phyloP scores from a whole-genome alignment of 2,888 invertebrate genomes.

The Tholera decimalis region DNA sequence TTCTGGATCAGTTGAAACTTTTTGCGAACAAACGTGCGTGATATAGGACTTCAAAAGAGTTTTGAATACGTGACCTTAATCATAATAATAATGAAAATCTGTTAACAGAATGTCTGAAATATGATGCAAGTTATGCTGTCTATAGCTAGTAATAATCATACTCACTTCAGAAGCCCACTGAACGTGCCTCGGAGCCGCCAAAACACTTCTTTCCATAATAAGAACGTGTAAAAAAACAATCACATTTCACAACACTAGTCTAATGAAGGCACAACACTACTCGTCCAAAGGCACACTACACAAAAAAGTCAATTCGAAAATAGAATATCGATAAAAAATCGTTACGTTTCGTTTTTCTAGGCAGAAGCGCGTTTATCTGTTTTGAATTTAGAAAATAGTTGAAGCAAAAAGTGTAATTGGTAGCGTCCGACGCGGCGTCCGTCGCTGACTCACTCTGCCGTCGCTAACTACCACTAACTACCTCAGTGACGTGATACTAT shows the following conservation, averaged over 20 bases:
- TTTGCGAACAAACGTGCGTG: background rate
- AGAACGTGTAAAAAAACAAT: slow-evolving; percentile 70
- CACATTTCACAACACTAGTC: slow-evolving; percentile 83
- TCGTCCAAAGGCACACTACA: slow-evolving; percentile 62
- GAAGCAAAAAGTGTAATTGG: slow-evolving; percentile 82
- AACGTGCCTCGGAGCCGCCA: slow-evolving; percentile 85
- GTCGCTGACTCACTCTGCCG: slow-evolving; percentile 80
- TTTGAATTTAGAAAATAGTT: slow-evolving; percentile 83
- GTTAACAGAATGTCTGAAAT: background rate
- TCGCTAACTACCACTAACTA: slow-evolving; percentile 65
- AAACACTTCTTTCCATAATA: slow-evolving; percentile 88
- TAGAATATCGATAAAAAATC: slow-evolving; percentile 72
- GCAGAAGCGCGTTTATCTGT: slow-evolving; percentile 72
- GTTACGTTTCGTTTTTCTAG: slow-evolving; percentile 81
- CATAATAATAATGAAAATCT: slow-evolving; percentile 3
- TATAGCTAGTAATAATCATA: slow-evolving; percentile 58
- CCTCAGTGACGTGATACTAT: slow-evolving; percentile 77
- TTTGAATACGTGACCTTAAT: slow-evolving; percentile 7
- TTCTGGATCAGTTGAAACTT: background rate
- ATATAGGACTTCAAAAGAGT: background rate
- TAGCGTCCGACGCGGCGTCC: slow-evolving; percentile 78
- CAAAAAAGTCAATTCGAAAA: slow-evolving; percentile 73
- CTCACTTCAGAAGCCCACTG: slow-evolving; percentile 89
- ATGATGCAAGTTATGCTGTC: slow-evolving; percentile 21
- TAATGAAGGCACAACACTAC: slow-evolving; percentile 69